Conservation (phyloP, 2,113 vertebrate genomes). For the Heliornis fulica region DNA sequence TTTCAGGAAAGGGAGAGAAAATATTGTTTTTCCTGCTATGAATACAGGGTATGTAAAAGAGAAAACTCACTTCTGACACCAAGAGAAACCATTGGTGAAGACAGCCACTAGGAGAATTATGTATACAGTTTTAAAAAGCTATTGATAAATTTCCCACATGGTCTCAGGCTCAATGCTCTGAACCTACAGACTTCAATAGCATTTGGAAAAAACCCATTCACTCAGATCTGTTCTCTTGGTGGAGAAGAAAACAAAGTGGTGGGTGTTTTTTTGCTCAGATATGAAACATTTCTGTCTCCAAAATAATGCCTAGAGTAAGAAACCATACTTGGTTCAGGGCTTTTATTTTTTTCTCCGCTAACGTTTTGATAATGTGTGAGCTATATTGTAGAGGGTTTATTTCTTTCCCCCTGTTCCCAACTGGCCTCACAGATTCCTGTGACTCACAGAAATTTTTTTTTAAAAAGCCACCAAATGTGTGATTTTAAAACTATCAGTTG, state of each 20-base stretch:
- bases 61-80: not conserved
- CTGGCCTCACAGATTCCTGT: slow-evolving; percentile 8
- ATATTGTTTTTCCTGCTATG: not conserved
- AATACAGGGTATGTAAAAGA: not conserved
- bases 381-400: not conserved
- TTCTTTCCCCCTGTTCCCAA: not conserved
- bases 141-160: not conserved
- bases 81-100: not conserved
- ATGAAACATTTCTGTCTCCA: not conserved
- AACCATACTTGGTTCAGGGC: not conserved
- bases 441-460: slow-evolving; percentile 66
- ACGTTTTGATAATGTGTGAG: not conserved
- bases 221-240: not conserved
- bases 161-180: not conserved
- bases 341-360: slow-evolving; percentile 3
- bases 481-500: slow-evolving; percentile 51
- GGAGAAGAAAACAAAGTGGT: not conserved
- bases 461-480: slow-evolving; percentile 43
- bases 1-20: not conserved
- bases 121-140: not conserved
- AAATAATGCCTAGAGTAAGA: not conserved
- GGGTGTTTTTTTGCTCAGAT: not conserved
- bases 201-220: not conserved
- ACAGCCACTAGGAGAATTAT: not conserved
- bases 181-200: not conserved